phyloP scores from a whole-genome alignment of 2,888 invertebrate species.

The Ceramica pisi region DNA sequence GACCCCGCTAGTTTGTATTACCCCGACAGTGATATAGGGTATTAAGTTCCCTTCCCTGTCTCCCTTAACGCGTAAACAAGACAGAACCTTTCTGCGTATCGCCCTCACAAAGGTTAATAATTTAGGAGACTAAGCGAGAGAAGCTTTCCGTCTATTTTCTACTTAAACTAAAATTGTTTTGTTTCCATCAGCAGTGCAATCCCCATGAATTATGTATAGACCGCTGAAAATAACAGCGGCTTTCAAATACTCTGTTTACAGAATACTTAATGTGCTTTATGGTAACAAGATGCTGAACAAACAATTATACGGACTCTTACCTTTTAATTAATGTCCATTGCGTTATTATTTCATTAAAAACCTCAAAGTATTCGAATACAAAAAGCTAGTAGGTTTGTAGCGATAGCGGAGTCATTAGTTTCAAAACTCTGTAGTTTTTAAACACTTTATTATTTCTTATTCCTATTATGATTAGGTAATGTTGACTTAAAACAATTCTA shows the following conservation, averaged over 20 bases:
- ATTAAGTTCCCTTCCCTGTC: slow-evolving; percentile 89
- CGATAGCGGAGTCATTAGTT: neutral
- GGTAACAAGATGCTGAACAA: slow-evolving; percentile 45
- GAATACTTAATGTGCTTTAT: slow-evolving; percentile 63
- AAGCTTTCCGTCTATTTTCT: slow-evolving; percentile 83
- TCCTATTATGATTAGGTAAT: neutral
- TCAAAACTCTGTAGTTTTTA: neutral
- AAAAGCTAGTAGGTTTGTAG: neutral
- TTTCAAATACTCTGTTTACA: slow-evolving; percentile 66
- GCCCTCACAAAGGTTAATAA: slow-evolving; percentile 89
- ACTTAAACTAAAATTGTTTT: slow-evolving; percentile 85
- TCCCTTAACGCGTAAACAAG: slow-evolving; percentile 90
- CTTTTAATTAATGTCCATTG: slow-evolving; percentile 24
- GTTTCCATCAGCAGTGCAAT: slow-evolving; percentile 80
- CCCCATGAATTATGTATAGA: slow-evolving; percentile 75
- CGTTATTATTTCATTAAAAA: slow-evolving; percentile 8
- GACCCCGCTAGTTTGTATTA: slow-evolving; percentile 90
- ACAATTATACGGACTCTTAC: slow-evolving; percentile 50
- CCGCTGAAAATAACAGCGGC: slow-evolving; percentile 65
- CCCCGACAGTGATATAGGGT: slow-evolving; percentile 90
- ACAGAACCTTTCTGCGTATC: slow-evolving; percentile 89
- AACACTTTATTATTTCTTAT: too few relatives aligned
- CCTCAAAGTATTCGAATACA: neutral
- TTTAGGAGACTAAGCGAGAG: slow-evolving; percentile 87
- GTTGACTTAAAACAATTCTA: neutral